phyloP scores from a whole-genome alignment of 2,888 invertebrate species.

The Gryllus longicercus region DNA sequence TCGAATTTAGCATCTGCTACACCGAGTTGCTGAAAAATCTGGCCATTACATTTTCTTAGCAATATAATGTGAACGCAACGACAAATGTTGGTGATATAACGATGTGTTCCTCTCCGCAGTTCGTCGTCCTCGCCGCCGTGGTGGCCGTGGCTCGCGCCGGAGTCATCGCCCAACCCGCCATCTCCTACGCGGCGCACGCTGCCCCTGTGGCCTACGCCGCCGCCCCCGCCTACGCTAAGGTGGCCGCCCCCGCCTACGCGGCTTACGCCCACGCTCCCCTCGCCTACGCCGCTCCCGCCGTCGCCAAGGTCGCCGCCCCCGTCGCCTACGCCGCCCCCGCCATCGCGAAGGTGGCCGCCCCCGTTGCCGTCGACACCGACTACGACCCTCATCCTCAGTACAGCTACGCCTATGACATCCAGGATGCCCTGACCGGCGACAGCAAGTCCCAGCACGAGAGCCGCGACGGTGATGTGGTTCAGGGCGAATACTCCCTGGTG shows the following conservation, averaged over 20 bases:
- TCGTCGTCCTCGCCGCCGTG: conserved; percentile 36
- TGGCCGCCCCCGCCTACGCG: conserved; percentile 31
- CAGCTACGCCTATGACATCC: no score
- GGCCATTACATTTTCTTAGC: no score
- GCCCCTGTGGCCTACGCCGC: conserved; percentile 31
- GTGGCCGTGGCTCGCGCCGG: conserved; percentile 37
- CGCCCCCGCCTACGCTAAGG: conserved; percentile 27
- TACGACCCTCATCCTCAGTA: conserved; percentile 25
- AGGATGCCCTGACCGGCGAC: no score
- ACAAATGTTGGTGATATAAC: no score
- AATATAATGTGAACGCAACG: no score
- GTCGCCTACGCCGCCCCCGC: conserved; percentile 30
- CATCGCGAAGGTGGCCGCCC: background rate
- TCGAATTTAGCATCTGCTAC: no score
- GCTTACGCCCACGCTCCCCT: conserved; percentile 26
- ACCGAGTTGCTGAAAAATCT: no score
- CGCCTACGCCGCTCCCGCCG: conserved; percentile 32
- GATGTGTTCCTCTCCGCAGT: conserved; percentile 25
- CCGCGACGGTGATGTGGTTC: no score
- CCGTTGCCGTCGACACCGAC: no score
- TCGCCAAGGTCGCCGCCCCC: conserved; percentile 31
- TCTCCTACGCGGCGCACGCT: conserved; percentile 30
- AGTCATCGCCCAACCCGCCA: conserved; percentile 33
- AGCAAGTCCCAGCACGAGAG: no score
- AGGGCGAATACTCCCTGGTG: no score